Percentiles rank a stretch among this genome's conserved stretches.
These are phyloP conservation scores for Mustela erminea DNA, from an alignment of 2,797 vertebrate genomes.

Conservation along the genomic window DNA sequence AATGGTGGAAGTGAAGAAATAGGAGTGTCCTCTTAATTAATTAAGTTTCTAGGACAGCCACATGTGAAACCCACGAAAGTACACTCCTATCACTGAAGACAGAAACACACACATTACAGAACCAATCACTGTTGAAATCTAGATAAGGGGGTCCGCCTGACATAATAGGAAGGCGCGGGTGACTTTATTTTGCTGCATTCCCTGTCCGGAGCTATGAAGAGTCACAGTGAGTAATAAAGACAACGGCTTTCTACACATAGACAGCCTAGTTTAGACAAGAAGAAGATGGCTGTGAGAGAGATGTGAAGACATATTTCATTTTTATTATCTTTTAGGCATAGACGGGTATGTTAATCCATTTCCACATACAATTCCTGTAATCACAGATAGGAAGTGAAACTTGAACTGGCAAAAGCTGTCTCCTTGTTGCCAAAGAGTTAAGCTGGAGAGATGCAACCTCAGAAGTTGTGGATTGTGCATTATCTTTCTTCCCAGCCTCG, in stretches of 20 bases:
- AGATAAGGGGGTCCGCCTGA: background rate
- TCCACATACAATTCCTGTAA: constrained; percentile 84
- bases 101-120: background rate
- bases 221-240: constrained; percentile 42
- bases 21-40: background rate
- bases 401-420: constrained; percentile 80
- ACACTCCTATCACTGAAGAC: background rate
- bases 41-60: background rate
- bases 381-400: constrained; percentile 82
- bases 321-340: constrained; percentile 91
- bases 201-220: background rate
- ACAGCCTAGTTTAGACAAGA: constrained; percentile 62
- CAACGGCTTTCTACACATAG: background rate
- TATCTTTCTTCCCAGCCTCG: constrained; percentile 58
- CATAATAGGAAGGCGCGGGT: background rate
- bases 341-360: constrained; percentile 89
- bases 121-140: background rate
- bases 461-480: constrained; percentile 43
- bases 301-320: constrained; percentile 88
- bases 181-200: background rate
- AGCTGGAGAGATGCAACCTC: constrained; percentile 82
- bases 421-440: constrained; percentile 76
- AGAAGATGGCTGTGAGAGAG: constrained; percentile 81
- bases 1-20: background rate
- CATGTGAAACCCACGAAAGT: background rate